phyloP scores from a whole-genome alignment of 2,797 vertebrate genomes.

The Alauda arvensis region DNA sequence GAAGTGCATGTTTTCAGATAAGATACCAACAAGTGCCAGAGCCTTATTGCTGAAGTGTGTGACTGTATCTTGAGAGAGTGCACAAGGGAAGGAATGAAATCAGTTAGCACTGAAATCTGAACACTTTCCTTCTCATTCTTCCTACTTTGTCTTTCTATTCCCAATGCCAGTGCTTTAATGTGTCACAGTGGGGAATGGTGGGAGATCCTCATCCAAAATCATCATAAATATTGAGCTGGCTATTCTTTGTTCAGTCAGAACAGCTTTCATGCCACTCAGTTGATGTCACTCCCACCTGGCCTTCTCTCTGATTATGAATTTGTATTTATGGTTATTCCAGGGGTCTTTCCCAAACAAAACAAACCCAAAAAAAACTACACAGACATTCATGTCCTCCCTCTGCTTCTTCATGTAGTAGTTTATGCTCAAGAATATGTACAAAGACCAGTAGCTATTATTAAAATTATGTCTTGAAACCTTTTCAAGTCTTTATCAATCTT shows the following conservation, averaged over 20 bases:
- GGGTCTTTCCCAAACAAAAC: background rate
- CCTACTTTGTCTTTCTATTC: background rate
- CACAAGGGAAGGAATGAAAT: background rate
- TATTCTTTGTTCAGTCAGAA: background rate
- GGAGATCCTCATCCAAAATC: background rate
- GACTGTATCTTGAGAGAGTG: background rate
- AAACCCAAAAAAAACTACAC: background rate
- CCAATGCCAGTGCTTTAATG: background rate
- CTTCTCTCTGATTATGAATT: background rate
- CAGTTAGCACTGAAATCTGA: background rate
- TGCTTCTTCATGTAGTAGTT: background rate
- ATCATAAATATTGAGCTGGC: background rate
- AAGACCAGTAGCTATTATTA: background rate
- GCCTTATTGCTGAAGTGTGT: background rate
- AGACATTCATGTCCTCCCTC: background rate
- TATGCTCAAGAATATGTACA: background rate
- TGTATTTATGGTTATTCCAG: background rate
- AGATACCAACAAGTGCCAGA: background rate
- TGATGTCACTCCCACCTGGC: background rate
- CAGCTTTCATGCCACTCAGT: background rate
- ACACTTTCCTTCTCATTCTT: background rate
- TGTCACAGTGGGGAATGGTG: background rate
- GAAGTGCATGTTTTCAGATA: background rate
- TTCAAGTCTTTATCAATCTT: background rate
- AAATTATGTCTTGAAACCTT: background rate